Evolutionary conservation across 2,113 vertebrate species (phyloP), one percentile per base, ranked within the genome.

Genomic region (Petroica traversi): DNA sequence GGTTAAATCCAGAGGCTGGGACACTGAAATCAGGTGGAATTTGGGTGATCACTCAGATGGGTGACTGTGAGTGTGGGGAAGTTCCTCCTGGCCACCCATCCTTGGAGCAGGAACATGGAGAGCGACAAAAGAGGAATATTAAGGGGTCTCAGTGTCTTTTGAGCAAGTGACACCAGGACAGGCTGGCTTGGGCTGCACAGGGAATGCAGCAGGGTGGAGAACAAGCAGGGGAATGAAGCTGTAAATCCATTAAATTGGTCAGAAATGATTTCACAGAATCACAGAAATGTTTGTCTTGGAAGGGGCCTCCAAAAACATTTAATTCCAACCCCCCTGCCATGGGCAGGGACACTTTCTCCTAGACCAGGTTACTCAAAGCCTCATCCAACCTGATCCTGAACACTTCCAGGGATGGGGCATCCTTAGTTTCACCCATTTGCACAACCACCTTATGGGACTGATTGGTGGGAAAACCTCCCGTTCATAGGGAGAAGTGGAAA

Each of bases 211-310:
- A 59, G 23, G 4, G 28, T 33, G n/a, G 62, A 13, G 38, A 61
- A 34, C 28, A 38, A 41, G 9, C 36, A 69, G 17, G 17, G n/a
- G 25, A 63, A 31, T 10, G 13, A 34, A 49, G 38, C 20, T 80
- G 52, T 33, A 29, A 58, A 71, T 19, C 8, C 40, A 45, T 72
- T 23, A 25, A 43, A 68, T n/a, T 8, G 36, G 17, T 55, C 52
- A 64, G 36, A 87, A 28, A 3, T 36, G 26, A n/a, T 89, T 74
- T 75, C 20, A 34, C 46, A 31, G 40, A 25, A n/a, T 1, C 2
- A 0, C 17, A 34, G 34, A 57, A 41, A 0, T 0, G 19, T 41
- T 46, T 3, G 2, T 25, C 46, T 40, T 54, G 29, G 54, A 54
- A 61, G 6, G 17, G 4, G 48, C 5, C 78, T 36, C 26, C 22